These are phyloP conservation scores for Caenorhabditis briggsae DNA, from an alignment of 1,140 invertebrate genomes.

Conservation along the genomic window DNA sequence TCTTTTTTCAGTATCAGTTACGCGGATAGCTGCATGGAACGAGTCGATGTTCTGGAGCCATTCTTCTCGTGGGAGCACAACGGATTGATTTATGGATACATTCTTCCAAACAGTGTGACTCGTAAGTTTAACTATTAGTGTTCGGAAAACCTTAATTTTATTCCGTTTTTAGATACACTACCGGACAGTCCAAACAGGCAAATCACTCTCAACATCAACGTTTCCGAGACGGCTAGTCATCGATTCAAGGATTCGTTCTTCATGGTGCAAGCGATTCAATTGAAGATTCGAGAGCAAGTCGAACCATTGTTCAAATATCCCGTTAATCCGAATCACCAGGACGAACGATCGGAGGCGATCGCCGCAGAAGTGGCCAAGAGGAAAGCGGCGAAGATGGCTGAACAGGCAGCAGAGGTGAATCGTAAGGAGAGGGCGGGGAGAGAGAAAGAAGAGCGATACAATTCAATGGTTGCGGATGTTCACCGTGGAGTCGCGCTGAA, in stretches of 20 bases:
- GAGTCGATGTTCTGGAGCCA: neutral
- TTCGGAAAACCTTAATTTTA: too few relatives aligned
- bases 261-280: constrained; percentile 20
- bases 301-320: neutral
- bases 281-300: neutral
- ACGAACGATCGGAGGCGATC: neutral
- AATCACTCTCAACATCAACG: neutral
- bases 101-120: neutral
- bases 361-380: too few relatives aligned
- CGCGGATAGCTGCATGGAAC: neutral
- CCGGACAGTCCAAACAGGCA: too few relatives aligned
- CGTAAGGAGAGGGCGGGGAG: neutral
- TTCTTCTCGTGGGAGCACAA: constrained; percentile 22
- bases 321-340: neutral
- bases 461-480: neutral
- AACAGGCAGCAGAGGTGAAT: neutral
- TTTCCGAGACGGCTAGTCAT: neutral
- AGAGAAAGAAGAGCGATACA: neutral
- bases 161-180: too few relatives aligned
- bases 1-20: too few relatives aligned
- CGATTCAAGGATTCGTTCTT: constrained; percentile 1
- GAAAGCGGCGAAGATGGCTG: neutral
- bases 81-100: neutral
- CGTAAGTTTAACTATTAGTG: neutral
- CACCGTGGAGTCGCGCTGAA: neutral